Evolutionary conservation across 37 sponge, comb jelly and placozoan genomes (phyloP).

Genomic region (Ephydatia muelleri): DNA sequence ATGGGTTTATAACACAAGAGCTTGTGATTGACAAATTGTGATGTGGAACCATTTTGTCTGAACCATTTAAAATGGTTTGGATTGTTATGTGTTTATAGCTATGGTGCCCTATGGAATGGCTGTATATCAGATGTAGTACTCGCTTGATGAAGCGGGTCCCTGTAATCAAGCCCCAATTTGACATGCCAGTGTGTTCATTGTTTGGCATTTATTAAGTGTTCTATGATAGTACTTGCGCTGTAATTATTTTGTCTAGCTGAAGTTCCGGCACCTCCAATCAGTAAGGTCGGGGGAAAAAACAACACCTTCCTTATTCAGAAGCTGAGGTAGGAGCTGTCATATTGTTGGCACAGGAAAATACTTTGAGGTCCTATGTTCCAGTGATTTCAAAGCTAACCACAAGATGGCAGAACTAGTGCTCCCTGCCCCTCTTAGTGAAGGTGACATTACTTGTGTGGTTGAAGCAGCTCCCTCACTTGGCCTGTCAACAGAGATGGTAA

Average conservation of each 20-base stretch:
- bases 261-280: background rate
- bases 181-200: too few species aligned
- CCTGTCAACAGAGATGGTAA: conserved; percentile 44
- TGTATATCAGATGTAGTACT: too few species aligned
- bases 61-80: too few species aligned
- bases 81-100: too few species aligned
- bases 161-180: too few species aligned
- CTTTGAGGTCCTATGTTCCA: background rate
- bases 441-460: conserved; percentile 32
- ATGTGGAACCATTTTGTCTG: too few species aligned
- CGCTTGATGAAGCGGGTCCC: too few species aligned
- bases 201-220: background rate
- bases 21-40: too few species aligned
- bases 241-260: background rate
- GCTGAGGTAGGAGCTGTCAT: background rate
- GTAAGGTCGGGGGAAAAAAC: background rate
- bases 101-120: too few species aligned
- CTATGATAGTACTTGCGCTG: background rate
- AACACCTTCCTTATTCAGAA: background rate
- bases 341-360: background rate
- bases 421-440: conserved; percentile 9
- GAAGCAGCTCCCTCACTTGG: conserved; percentile 16
- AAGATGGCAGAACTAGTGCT: conserved; percentile 43
- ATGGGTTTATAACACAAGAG: too few species aligned
- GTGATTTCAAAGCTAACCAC: conserved; percentile 19